Percentiles rank a stretch among this genome's conserved stretches.
These are phyloP conservation scores for Lophura nycthemera DNA, from an alignment of 2,113 vertebrate species.

Conservation along the genomic window DNA sequence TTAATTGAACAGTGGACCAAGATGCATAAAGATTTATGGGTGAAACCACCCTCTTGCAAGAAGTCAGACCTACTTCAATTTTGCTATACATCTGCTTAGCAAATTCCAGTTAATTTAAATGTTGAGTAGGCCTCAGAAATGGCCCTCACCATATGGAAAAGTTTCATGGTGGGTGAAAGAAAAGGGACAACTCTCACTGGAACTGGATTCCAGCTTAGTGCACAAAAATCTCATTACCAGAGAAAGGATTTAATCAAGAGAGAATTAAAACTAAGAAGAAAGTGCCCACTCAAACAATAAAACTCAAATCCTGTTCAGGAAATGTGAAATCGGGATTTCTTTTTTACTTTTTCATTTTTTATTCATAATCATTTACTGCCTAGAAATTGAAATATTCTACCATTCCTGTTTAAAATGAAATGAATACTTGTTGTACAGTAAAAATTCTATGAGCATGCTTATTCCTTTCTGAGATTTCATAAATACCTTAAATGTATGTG, in stretches of 20 bases:
- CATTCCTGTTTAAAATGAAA: background rate
- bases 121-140: background rate
- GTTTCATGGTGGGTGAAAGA: background rate
- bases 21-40: background rate
- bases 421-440: background rate
- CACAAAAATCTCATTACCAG: slow-evolving; percentile 9
- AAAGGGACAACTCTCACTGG: slow-evolving; percentile 5
- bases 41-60: background rate
- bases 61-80: background rate
- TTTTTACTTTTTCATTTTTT: background rate
- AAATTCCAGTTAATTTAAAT: background rate
- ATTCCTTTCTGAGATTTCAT: background rate
- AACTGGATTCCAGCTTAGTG: background rate
- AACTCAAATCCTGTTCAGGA: background rate
- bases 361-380: background rate
- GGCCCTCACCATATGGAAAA: background rate
- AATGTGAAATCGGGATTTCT: background rate
- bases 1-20: background rate
- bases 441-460: background rate
- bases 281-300: background rate
- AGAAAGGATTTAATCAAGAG: background rate
- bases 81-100: rapidly evolving
- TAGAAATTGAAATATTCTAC: background rate
- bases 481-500: background rate
- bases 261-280: slow-evolving; percentile 23